Base-by-base conservation (phyloP, 2,113 vertebrate genomes). In the Solenodon paradoxus region DNA sequence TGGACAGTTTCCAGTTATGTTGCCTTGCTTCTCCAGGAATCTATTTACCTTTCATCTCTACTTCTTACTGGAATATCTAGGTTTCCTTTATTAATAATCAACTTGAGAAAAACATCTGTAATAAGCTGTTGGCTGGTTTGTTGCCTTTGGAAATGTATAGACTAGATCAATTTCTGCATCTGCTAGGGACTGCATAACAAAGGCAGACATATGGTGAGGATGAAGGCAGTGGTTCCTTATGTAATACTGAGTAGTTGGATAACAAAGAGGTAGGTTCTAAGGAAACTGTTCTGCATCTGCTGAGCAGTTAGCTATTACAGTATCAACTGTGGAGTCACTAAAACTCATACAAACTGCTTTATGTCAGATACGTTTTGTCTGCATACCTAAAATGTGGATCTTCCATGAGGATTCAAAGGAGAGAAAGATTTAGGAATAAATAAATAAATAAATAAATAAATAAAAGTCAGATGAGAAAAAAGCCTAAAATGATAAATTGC, bases 401-500 rank as follows among this genome's bases (percentile, higher is more conserved):
- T 94, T 97, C 71, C 63, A 71, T 86, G 94, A 94, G 30, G 59
- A 93, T 88, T 90, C 96, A 92, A 64, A 93, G 66, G 85, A 94
- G 75, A 84, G 51, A 77, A 81, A 83, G 82, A 71, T 24, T 84
- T 83, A 45, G 71, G 59, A 80, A 63, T 42, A 19, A 49, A 86
- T 57, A 57, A 69, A 82, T 47, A 85, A 96, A 95, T 85, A 90
- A 93, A 96, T 85, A 75, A 75, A 77, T 90, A 91, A 94, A 82
- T 75, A 88, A 96, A 95, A 88, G 49, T 94, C 74, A 66, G 94
- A 92, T 68, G 95, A 96, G 90, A 96, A 96, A 87, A 87, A 96
- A 97, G 95, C n/a, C 94, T 96, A 90, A 96, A 61, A 97, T 95
- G 98, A 96, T 92, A 96, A 97, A 98, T 93, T 88, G 96, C 83